These are phyloP conservation scores for Tursiops truncatus DNA, from an alignment of 2,113 vertebrate genomes.

Conservation along the genomic window DNA sequence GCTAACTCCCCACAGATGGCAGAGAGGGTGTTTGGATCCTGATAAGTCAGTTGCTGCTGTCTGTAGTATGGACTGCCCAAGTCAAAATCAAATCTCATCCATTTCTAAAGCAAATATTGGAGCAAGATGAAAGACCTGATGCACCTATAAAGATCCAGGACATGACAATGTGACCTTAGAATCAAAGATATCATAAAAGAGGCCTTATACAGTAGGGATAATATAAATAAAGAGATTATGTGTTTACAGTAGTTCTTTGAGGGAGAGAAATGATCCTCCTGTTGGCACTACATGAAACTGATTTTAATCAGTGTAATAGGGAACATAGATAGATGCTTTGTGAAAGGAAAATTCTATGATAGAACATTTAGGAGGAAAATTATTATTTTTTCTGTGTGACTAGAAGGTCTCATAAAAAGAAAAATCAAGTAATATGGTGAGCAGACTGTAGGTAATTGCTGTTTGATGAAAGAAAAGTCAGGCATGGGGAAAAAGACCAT, in stretches of 20 bases:
- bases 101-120: conserved; percentile 73
- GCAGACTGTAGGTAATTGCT: conserved; percentile 34
- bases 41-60: conserved; percentile 74
- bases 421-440: conserved; percentile 3
- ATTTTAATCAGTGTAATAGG: conserved; percentile 79
- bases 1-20: background rate
- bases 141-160: conserved; percentile 73
- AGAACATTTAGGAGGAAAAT: conserved; percentile 55
- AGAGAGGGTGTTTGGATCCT: conserved; percentile 35
- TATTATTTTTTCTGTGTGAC: conserved; percentile 49
- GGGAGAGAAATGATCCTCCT: conserved; percentile 59
- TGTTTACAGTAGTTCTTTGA: conserved; percentile 80
- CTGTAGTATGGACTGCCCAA: background rate
- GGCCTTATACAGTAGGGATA: conserved; percentile 64
- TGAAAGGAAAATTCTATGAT: conserved; percentile 76
- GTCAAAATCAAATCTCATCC: conserved; percentile 57
- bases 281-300: conserved; percentile 82
- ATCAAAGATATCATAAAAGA: conserved; percentile 76
- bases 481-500: background rate
- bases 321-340: conserved; percentile 59
- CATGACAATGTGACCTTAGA: conserved; percentile 67
- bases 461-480: conserved; percentile 58
- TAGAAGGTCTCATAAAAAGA: conserved; percentile 48
- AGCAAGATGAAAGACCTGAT: conserved; percentile 80
- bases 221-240: conserved; percentile 77